Base-by-base conservation (phyloP, 2,888 invertebrate genomes). In the Tholera decimalis region DNA sequence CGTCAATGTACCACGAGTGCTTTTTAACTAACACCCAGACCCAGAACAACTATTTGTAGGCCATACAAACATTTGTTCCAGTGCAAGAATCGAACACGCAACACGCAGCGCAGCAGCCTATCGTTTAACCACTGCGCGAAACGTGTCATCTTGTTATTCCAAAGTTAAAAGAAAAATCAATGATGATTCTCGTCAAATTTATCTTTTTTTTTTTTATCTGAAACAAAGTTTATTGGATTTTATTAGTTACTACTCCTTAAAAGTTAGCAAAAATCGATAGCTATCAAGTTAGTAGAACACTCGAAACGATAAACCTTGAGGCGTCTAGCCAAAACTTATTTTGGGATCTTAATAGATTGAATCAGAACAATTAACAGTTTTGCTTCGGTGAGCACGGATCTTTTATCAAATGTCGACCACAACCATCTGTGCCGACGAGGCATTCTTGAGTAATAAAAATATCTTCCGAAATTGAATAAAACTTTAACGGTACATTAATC, bases 301-400 rank as follows among this genome's bases (percentile, higher is more conserved):
- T 69, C 24, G 53, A 46, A 53, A 46, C 58, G 37, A 69, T 44
- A 61, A 69, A 72, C 79, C 75, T 72, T 61, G 55, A 65, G 33
- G 47, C 50, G 62, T 67, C 70, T 51, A 43, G 41, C 33, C 39
- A 50, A 63, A 78, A 75, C 59, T 79, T 79, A 49, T 74, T 73
- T 76, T 58, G 9, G 59, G 37, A 24, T 65, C 41, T 50, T 60
- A 74, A 75, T 75, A 68, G 51, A 78, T 79, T 68, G 54, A 75
- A 72, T 79, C 65, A 50, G 60, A 65, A 75, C 79, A 78, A 79
- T 78, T 78, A 79, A 58, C 79, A 68, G 58, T 63, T 63, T 44
- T 57, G 35, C 57, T 58, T 63, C 30, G 46, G 1, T 57, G 65
- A 55, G 26, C 54, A 51, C 13, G 22, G 54, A 54, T 18, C 47